Base-by-base conservation (phyloP, 2,888 invertebrate genomes). In the Melieria omissa region DNA sequence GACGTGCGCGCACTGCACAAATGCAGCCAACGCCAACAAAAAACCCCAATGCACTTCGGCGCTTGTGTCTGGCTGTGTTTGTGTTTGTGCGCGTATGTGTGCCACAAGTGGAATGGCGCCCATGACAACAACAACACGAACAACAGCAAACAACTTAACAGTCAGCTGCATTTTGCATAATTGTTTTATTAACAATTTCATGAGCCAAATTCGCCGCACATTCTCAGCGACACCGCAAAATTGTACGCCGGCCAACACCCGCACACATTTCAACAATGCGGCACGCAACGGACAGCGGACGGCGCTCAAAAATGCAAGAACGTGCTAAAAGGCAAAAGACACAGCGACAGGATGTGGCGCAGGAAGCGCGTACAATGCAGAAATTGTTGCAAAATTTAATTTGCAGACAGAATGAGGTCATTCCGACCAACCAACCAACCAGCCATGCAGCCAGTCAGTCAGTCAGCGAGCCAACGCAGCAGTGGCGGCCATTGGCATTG, bases 311-410 rank as follows among this genome's bases (percentile, higher is more conserved):
- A 29, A 29, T 29, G 29, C 29, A 29, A 29, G 29, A 29, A 29
- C 29, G 29, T 29, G 29, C 29, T 29, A 29, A 29, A 29, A 29
- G 29, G 29, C 29, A 29, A 29, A 29, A 29, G 29, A 29, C 29
- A 29, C 29, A 29, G 29, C 29, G 29, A 29, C 29, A 29, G 29
- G 29, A 29, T 29, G 29, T 29, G 29, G 29, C 29, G 29, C 52
- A 67, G 52, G 67, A 67, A 67, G 44, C 61, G 67, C 61, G 67
- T 44, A 63, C 55, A 60, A 60, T 52, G 44, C 49, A 58, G 49
- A 70, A 70, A 60, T 70, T 70, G 70, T 70, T 65, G 70, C 70
- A 49, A 70, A 70, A 70, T 70, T 70, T 70, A 70, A 70, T 70
- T 70, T 70, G 49, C 64, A 70, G 65, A 70, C 70, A 70, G 65